These are phyloP conservation scores for Marcusenius ussheri DNA, from an alignment of 2,113 vertebrate genomes.

Conservation along the genomic window DNA sequence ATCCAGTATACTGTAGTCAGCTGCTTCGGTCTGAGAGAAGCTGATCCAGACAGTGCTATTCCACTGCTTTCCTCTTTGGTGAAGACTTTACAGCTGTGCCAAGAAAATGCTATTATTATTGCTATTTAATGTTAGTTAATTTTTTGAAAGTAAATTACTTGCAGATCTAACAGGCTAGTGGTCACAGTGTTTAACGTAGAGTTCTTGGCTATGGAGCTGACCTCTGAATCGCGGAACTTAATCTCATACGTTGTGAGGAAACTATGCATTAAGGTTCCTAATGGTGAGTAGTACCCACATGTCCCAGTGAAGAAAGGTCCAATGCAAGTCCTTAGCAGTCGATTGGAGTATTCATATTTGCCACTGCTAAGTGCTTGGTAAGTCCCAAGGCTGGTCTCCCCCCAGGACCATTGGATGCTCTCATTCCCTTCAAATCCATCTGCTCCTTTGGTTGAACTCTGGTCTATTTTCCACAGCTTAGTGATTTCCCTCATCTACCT, in stretches of 20 bases:
- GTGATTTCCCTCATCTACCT: background rate
- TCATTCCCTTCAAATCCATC: background rate
- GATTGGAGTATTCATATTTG: background rate
- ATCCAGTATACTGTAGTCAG: background rate
- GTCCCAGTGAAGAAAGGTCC: background rate
- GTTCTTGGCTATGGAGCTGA: background rate
- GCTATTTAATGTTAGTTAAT: background rate
- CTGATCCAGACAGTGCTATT: background rate
- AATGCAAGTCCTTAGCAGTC: background rate
- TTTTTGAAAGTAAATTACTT: background rate
- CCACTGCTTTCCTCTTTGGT: background rate
- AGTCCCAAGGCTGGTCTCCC: background rate
- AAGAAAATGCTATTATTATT: background rate
- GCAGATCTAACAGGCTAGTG: background rate
- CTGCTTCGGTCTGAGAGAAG: background rate
- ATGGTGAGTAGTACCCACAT: background rate
- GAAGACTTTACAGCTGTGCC: background rate
- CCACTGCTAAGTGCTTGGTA: background rate
- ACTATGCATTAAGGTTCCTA: background rate
- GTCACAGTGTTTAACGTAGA: background rate
- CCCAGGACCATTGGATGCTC: background rate
- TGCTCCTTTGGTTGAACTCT: background rate
- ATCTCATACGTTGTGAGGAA: background rate
- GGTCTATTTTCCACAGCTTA: background rate
- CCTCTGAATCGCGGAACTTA: background rate